phyloP scores from a whole-genome alignment of 2,888 invertebrate species.

The Ferrisia virgata region DNA sequence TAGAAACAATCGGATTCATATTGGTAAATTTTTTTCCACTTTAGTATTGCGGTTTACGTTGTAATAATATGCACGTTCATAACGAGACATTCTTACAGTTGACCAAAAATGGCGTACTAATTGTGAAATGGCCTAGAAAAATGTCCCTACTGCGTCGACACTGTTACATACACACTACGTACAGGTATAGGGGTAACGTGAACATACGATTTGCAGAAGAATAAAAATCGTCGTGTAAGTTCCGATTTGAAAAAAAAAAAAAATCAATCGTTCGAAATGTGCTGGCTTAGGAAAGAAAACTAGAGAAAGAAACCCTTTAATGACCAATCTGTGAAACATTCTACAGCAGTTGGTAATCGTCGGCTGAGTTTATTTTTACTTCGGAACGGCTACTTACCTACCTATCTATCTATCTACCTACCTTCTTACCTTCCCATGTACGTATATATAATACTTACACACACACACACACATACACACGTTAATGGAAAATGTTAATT shows the following conservation, averaged over 20 bases:
- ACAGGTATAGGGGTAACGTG: neutral
- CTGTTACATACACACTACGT: neutral
- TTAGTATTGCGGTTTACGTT: neutral
- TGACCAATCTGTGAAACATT: neutral
- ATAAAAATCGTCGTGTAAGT: neutral
- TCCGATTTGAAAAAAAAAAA: too few species aligned
- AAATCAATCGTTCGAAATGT: neutral
- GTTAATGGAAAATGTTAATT: constrained; percentile 24
- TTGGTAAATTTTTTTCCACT: neutral
- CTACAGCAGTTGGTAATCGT: neutral
- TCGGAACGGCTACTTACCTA: neutral
- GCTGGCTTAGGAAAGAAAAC: too few species aligned
- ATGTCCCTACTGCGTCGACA: neutral
- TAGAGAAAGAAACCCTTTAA: neutral
- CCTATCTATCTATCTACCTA: too few species aligned
- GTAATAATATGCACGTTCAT: too few species aligned
- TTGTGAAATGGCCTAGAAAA: neutral
- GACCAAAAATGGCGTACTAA: neutral
- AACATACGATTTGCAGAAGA: neutral
- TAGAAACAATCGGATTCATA: neutral
- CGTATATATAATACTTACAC: too few species aligned
- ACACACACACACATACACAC: neutral
- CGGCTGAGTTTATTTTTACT: neutral
- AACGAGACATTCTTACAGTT: too few species aligned
- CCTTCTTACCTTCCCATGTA: too few species aligned